Evolutionary conservation across 2,797 vertebrate genomes (phyloP), one percentile per base, ranked within the genome.

Genomic region (Danio kyathit): DNA sequence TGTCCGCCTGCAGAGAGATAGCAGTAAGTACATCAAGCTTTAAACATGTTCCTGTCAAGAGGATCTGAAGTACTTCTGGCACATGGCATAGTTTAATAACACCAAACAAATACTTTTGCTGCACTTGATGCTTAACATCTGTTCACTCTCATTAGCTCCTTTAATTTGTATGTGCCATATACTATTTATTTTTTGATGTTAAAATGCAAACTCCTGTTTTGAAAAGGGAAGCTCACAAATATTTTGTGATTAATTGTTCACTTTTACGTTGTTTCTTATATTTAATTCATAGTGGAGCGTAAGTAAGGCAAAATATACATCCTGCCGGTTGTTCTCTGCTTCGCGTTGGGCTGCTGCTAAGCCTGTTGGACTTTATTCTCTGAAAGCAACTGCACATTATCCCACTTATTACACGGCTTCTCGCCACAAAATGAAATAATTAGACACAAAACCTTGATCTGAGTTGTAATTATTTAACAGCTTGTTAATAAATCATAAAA

Each of bases 1-100:
- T 99, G 98, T 99, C 98, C 79, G 98, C 98, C 87, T 99, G 98
- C 95, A 96, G 98, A 97, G 98, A 99, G 94, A 99, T 99, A 93
- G 98, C 98, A 89, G 98, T 99, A 95, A 99, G 98, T 95, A 66
- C 19, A 38, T 80, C 51, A 66, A 66, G 7, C 12, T 61, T 67
- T 69, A 59, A 67, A 77, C 65, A 38, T 74, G 76, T 70, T 61
- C 43, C 61, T 43, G 63, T 61, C n/a, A 40, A 40, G 51, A 76
- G 11, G 49, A 59, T 59, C 52, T 41, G n/a, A n/a, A 21, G 29
- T 51, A 59, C 52, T 8, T 48, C 19, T 77, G 10, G 10, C 40
- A 29, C 49, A 76, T 76, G 49, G n/a, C 12, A 21, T 76, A 59
- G 52, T 56, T 66, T 48, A 67, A 46, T 5, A 66, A n/a, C 40